Conservation (phyloP, 2,113 vertebrate genomes). For the Macrotis lagotis region DNA sequence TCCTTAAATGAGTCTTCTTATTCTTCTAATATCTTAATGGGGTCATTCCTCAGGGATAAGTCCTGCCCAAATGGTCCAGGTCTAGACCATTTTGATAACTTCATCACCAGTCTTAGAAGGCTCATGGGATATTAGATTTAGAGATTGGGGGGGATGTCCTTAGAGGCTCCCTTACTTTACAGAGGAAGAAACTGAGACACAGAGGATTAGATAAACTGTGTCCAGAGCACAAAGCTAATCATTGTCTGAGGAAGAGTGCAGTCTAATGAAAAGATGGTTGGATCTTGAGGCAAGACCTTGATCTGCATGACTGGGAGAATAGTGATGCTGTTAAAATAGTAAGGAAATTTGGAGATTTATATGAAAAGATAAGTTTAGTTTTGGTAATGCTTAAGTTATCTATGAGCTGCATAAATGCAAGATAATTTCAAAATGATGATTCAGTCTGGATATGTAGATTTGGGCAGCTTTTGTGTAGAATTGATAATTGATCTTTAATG, state of each 20-base stretch:
- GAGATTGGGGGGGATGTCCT: neutral
- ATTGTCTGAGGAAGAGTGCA: neutral
- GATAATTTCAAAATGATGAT: neutral
- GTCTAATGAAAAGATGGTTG: neutral
- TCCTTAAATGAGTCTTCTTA: conserved; percentile 21
- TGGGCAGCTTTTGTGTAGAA: neutral
- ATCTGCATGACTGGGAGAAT: neutral
- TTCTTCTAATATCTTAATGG: neutral
- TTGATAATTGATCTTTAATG: neutral
- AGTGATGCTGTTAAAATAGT: neutral
- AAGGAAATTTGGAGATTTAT: neutral
- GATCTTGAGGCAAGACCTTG: neutral
- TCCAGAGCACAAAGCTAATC: neutral
- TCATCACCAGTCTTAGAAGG: neutral
- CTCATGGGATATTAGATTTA: neutral
- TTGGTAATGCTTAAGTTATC: neutral
- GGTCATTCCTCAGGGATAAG: neutral
- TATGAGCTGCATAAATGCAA: neutral
- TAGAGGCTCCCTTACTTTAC: neutral
- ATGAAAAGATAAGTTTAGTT: neutral
- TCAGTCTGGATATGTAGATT: neutral
- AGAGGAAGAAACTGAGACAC: neutral
- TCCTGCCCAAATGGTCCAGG: too few species aligned
- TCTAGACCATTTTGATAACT: neutral
- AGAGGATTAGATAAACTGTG: neutral